These are phyloP conservation scores for Takifugu bimaculatus DNA, from an alignment of 2,113 vertebrate species.

Conservation along the genomic window DNA sequence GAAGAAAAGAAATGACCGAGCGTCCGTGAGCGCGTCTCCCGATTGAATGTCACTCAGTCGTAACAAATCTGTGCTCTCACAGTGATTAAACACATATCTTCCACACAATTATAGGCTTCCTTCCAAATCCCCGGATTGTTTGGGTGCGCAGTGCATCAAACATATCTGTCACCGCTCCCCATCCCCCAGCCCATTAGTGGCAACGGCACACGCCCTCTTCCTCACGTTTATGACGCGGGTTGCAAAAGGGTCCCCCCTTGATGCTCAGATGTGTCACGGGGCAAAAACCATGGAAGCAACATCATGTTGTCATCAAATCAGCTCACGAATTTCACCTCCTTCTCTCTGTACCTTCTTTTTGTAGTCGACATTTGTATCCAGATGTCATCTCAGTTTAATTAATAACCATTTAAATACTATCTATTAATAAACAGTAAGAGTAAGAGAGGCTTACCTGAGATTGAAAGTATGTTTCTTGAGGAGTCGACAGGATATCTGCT, in stretches of 20 bases:
- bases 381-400: too few species aligned
- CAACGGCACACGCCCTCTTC: constrained; percentile 16
- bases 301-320: constrained; percentile 39
- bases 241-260: constrained; percentile 23
- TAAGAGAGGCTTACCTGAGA: constrained; percentile 78
- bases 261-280: constrained; percentile 26
- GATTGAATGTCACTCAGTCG: constrained; percentile 27
- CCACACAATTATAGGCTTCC: constrained; percentile 29
- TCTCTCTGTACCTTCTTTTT: neutral
- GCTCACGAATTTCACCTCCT: neutral
- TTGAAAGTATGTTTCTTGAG: constrained; percentile 96
- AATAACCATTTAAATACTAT: too few species aligned
- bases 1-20: constrained; percentile 19
- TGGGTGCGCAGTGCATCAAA: constrained; percentile 10
- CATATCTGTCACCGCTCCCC: constrained; percentile 19
- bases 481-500: constrained; percentile 90
- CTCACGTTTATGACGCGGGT: constrained; percentile 16
- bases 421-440: neutral
- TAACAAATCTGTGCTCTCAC: constrained; percentile 28
- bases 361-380: neutral
- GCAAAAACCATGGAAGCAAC: constrained; percentile 25
- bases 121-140: constrained; percentile 17
- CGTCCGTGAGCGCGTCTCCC: constrained; percentile 8
- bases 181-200: constrained; percentile 26
- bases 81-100: constrained; percentile 35